Percentiles rank a stretch among this genome's conserved stretches.
phyloP scores from a whole-genome alignment of 2,888 invertebrate species.

The Prosapia bicincta region DNA sequence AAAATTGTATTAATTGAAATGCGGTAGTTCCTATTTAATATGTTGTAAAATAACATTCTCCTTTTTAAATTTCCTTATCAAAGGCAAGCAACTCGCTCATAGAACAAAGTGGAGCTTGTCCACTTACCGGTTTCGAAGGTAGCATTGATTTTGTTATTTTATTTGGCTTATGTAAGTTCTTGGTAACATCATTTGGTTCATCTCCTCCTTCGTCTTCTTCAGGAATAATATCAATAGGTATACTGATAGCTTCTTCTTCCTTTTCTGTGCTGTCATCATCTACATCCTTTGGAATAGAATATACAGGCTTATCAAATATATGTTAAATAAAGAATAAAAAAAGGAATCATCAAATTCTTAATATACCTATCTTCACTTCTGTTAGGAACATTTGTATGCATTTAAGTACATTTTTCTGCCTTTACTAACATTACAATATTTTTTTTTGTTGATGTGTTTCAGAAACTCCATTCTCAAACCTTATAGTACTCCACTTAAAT shows the following conservation, averaged over 20 bases:
- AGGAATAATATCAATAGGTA: conserved; percentile 6
- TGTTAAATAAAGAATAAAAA: too few species aligned
- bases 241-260: conserved; percentile 14
- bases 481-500: background rate
- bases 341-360: too few species aligned
- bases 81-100: conserved; percentile 19
- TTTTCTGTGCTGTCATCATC: background rate
- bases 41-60: too few species aligned
- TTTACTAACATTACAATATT: too few species aligned
- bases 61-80: conserved; percentile 17
- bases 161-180: conserved; percentile 1
- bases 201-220: conserved; percentile 24
- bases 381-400: too few species aligned
- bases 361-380: too few species aligned
- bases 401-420: too few species aligned
- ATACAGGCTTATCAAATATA: too few species aligned
- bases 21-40: too few species aligned
- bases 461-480: too few species aligned
- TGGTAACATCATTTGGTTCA: conserved; percentile 6
- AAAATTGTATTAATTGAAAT: too few species aligned
- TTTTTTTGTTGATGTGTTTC: too few species aligned
- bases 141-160: conserved; percentile 5
- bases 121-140: conserved; percentile 15
- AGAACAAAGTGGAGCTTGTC: conserved; percentile 14
- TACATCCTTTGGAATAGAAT: conserved; percentile 1